Percentiles rank a stretch among this genome's conserved stretches.
Evolutionary conservation across 2,888 invertebrate species (phyloP).

Genomic region (Drosophila nr. perissopoda): DNA sequence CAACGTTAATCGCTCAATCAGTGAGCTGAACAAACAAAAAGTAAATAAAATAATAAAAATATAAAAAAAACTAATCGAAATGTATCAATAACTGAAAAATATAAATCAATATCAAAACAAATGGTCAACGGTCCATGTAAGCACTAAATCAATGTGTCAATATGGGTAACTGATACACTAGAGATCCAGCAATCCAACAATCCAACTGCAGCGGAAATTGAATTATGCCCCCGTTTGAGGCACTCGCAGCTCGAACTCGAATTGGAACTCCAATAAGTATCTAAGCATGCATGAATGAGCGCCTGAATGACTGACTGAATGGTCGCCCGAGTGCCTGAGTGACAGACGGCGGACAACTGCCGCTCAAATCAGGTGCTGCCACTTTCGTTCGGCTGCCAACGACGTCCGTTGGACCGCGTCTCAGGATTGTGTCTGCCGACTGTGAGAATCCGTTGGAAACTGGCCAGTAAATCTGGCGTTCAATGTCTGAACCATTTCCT

Average conservation of each 20-base stretch:
- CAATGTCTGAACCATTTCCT: constrained; percentile 73
- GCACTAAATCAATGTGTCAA: constrained; percentile 80
- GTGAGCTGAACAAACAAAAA: constrained; percentile 9
- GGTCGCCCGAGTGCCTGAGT: constrained; percentile 59
- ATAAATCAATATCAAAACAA: constrained; percentile 78
- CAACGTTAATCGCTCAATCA: constrained; percentile 73
- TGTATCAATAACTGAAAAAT: constrained; percentile 73
- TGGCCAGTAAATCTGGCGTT: constrained; percentile 53
- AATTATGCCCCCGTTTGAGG: constrained; percentile 68
- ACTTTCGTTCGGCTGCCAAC: constrained; percentile 59
- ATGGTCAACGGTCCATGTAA: constrained; percentile 74
- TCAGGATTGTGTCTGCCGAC: constrained; percentile 52
- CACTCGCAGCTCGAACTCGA: constrained; percentile 23
- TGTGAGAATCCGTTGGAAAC: constrained; percentile 64
- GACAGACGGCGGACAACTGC: constrained; percentile 73
- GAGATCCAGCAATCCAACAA: constrained; percentile 40
- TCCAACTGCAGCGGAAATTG: constrained; percentile 67
- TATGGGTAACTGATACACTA: constrained; percentile 76
- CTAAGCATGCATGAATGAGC: constrained; percentile 76
- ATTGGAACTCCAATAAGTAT: constrained; percentile 50
- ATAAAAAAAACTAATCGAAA: constrained; percentile 29
- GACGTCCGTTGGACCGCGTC: constrained; percentile 41
- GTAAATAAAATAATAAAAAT: not conserved
- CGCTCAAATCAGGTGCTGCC: constrained; percentile 74
- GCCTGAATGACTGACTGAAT: constrained; percentile 52